Evolutionary conservation across 2,113 vertebrate species (phyloP), one percentile per base, ranked within the genome.

Genomic region (Oxyruncus cristatus): DNA sequence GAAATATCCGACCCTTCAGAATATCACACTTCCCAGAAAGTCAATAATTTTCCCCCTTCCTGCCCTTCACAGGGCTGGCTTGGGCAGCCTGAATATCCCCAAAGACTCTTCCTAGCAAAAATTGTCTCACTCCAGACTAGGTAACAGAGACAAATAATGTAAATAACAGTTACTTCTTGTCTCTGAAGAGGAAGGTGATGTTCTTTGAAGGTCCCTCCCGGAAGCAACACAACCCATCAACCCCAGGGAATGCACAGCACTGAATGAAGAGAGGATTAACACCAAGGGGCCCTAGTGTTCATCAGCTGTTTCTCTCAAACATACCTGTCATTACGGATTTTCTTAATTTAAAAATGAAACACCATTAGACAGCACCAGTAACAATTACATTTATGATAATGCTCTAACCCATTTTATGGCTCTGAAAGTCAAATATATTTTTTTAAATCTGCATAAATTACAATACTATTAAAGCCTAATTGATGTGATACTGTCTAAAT

Each of bases 331-430:
- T 58, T 70, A 53, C 22, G 33, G 71, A 75, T 85, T 93, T 89
- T 68, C 75, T 79, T 75, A 68, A 94, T 77, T 87, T 56, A 90
- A 85, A 94, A 94, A 68, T 46, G 35, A 77, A 93, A 92, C 42
- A 37, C 85, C 85, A 87, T 74, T 39, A 89, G 61, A 63, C 88
- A 93, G 28, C 62, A 84, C 39, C 61, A 65, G 53, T 58, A 87
- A 72, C 82, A 94, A 92, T 91, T 91, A 93, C 89, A 68, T 92
- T 93, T 85, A 85, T 52, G 81, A 73, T 93, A 87, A 92, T 53
- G 33, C 70, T 65, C 70, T 33, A 88, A 70, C 41, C 39, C 71
- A 41, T 56, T 87, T 85, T 79, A 91, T 58, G 77, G 44, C 63
- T 63, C 46, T 17, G 14, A 58, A 86, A 72, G n/a, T 59, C 68